These are phyloP conservation scores for Connochaetes taurinus DNA, from an alignment of 2,113 vertebrate genomes.

Conservation along the genomic window DNA sequence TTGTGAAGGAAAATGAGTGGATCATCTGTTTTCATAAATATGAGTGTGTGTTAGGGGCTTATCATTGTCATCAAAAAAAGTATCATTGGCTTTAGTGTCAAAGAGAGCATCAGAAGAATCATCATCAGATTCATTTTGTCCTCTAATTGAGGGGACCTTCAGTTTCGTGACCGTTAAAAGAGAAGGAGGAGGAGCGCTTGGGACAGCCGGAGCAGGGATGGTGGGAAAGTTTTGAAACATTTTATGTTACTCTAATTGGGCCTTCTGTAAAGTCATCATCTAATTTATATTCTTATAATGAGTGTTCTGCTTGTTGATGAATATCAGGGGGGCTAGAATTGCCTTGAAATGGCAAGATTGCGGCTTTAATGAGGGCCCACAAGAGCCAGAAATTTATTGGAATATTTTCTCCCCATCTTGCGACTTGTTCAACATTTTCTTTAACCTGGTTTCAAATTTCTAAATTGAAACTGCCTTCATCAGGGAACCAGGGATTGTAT, in stretches of 20 bases:
- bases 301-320: background rate
- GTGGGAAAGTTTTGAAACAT: background rate
- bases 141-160: background rate
- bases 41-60: no score
- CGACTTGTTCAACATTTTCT: background rate
- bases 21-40: no score
- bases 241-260: background rate
- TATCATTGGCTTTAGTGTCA: no score
- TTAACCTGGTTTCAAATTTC: background rate
- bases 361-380: background rate
- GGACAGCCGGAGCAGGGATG: background rate
- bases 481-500: background rate
- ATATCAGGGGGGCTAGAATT: background rate
- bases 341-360: background rate
- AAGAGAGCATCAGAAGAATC: no score
- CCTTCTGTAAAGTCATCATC: background rate
- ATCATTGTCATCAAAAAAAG: no score
- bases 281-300: background rate
- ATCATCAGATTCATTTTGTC: background rate
- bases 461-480: background rate
- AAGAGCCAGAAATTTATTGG: background rate
- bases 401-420: background rate
- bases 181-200: background rate
- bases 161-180: rapidly evolving
- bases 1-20: no score